Evolutionary conservation across 2,888 invertebrate genomes (phyloP), one percentile per base, ranked within the genome.

Genomic region (Mystacides longicornis): DNA sequence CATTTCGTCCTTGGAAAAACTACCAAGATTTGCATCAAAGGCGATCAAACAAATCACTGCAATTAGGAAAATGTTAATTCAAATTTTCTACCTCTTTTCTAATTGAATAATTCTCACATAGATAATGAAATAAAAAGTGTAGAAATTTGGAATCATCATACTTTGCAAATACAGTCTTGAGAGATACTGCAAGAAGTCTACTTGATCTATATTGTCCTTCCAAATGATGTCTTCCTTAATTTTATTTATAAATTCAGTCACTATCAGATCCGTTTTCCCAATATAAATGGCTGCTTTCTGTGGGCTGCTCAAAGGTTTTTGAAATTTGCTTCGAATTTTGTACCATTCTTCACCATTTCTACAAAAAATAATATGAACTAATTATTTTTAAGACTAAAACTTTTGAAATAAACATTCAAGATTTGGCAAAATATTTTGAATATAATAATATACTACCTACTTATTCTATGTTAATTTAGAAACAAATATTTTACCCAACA

Each of bases 281-380:
- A 92, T 69, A 65, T 89, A 88, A 60, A 70, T 74, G 58, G 81
- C 78, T 1, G 89, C 85, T 65, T 83, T 84, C 62, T 79, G 78
- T 0, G 88, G 85, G 58, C 85, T 82, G 60, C 89, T 87, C 19
- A 93, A 70, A 48, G 85, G 85, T 67, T 86, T 88, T 71, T 93
- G 93, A 63, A 92, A 85, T 56, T 84, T 81, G 62, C 84, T 86
- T 18, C 93, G 78, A 1, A 93, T 70, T 59, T 81, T 77, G 81
- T 85, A 85, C 94, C 93, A 93, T 54, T 89, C 86, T 2, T 77
- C 68, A 0, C 93, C 93, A 69, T 93, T 93, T 42, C 91, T 92
- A 63, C 55, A 76, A 71, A 37, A 37, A 60, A 54, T 45, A 48
- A 37, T 46, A 45, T n/a, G n/a, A n/a, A n/a, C n/a, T n/a, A n/a